Evolutionary conservation across 1,140 invertebrate genomes (phyloP).

Genomic region (Sycophila sp.): DNA sequence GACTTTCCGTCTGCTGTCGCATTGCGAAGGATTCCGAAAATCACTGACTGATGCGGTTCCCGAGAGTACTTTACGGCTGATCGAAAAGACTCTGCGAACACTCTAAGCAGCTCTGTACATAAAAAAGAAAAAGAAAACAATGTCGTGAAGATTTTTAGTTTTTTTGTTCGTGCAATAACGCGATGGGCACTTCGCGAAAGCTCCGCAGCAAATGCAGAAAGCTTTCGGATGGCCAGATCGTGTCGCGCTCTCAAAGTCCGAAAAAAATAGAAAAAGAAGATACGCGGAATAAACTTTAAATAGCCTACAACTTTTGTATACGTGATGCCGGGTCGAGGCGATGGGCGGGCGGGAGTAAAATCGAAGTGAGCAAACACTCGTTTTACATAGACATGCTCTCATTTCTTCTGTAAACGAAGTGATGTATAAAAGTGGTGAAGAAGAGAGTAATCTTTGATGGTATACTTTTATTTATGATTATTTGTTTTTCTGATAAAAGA

Average conservation of each 20-base stretch:
- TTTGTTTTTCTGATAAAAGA: too few species aligned
- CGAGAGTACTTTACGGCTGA: slow-evolving; percentile 72
- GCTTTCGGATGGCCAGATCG: too few species aligned
- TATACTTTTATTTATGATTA: too few species aligned
- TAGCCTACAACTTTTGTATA: too few species aligned
- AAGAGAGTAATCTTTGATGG: background rate
- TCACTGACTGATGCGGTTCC: slow-evolving; percentile 74
- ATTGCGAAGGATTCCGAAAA: slow-evolving; percentile 73
- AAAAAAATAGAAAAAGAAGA: too few species aligned
- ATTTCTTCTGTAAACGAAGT: slow-evolving; percentile 26
- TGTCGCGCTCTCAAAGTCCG: too few species aligned
- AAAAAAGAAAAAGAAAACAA: slow-evolving; percentile 4
- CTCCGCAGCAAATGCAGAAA: background rate
- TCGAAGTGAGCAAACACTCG: too few species aligned
- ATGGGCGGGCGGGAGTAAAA: too few species aligned
- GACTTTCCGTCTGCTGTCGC: slow-evolving; percentile 71
- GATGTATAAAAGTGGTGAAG: background rate
- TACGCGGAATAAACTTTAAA: too few species aligned
- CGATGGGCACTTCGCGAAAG: background rate
- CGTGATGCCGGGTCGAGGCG: too few species aligned
- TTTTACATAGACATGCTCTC: background rate
- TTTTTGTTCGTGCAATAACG: background rate
- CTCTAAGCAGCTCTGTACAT: slow-evolving; percentile 58
- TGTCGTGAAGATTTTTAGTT: too few species aligned
- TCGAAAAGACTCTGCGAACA: slow-evolving; percentile 74